Conservation (phyloP, 2,888 invertebrate genomes). For the Drosophila multiciliata region DNA sequence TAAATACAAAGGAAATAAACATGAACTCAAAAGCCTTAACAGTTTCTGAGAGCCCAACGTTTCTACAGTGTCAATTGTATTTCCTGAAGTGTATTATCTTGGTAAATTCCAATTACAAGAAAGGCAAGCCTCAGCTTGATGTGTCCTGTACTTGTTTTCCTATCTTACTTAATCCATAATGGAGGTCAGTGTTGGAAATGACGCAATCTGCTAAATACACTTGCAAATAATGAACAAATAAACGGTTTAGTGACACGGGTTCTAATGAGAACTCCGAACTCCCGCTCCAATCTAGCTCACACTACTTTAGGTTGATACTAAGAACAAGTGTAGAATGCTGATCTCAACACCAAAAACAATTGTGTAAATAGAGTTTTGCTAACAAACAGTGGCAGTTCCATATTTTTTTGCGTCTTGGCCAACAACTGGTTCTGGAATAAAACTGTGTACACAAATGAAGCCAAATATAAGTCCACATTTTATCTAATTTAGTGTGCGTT, state of each 20-base stretch:
- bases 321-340: slow-evolving; percentile 28
- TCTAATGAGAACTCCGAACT: slow-evolving; percentile 16
- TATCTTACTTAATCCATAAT: slow-evolving; percentile 1
- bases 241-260: slow-evolving; percentile 48
- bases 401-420: slow-evolving; percentile 39
- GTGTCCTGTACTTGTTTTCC: slow-evolving; percentile 5
- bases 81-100: slow-evolving; percentile 1
- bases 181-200: slow-evolving; percentile 33
- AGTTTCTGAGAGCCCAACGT: background rate
- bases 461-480: slow-evolving; percentile 44
- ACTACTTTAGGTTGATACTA: slow-evolving; percentile 33
- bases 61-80: background rate
- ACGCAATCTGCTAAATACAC: slow-evolving; percentile 49
- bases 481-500: slow-evolving; percentile 1
- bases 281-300: background rate
- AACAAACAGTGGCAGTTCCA: slow-evolving; percentile 20
- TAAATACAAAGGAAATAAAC: slow-evolving; percentile 12
- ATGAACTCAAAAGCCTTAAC: background rate
- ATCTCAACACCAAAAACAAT: slow-evolving; percentile 57
- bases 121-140: background rate
- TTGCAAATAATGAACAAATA: slow-evolving; percentile 38
- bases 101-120: background rate
- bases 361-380: slow-evolving; percentile 62
- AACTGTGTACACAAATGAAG: slow-evolving; percentile 26
- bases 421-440: slow-evolving; percentile 27